Evolutionary conservation across 2,888 invertebrate genomes (phyloP).

Genomic region (Stegana nigrithorax): DNA sequence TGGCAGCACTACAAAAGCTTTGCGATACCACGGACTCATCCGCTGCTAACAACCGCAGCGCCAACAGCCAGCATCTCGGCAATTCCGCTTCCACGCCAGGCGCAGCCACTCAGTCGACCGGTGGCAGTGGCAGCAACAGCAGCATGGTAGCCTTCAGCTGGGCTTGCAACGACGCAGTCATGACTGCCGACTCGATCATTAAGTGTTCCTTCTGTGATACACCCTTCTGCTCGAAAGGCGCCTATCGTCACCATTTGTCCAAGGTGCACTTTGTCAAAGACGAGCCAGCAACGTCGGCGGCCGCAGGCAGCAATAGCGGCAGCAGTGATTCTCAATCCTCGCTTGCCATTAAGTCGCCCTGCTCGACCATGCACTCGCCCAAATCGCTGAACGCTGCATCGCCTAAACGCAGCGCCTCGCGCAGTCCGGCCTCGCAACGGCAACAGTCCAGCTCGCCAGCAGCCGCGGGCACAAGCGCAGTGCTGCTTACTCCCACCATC

Average conservation of each 20-base stretch:
- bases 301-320: conserved; percentile 69
- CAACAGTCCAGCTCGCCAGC: conserved; percentile 43
- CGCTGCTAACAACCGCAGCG: conserved; percentile 61
- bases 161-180: conserved; percentile 94
- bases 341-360: conserved; percentile 33
- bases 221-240: conserved; percentile 95
- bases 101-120: neutral
- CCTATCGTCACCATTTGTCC: conserved; percentile 94
- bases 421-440: conserved; percentile 47
- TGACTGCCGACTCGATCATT: conserved; percentile 86
- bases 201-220: conserved; percentile 96
- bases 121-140: conserved; percentile 43
- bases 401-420: conserved; percentile 52
- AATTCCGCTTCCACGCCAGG: conserved; percentile 13
- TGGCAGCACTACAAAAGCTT: conserved; percentile 94
- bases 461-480: conserved; percentile 39
- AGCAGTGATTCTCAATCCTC: conserved; percentile 10
- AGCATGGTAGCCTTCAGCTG: conserved; percentile 86
- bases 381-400: conserved; percentile 49
- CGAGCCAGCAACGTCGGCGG: conserved; percentile 72
- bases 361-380: conserved; percentile 50
- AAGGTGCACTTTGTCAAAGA: conserved; percentile 97
- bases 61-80: conserved; percentile 35
- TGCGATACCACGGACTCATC: conserved; percentile 90
- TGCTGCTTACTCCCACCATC: conserved; percentile 67